These are phyloP conservation scores for Strigamia maritima DNA, from an alignment of 2,888 invertebrate species.

Conservation along the genomic window DNA sequence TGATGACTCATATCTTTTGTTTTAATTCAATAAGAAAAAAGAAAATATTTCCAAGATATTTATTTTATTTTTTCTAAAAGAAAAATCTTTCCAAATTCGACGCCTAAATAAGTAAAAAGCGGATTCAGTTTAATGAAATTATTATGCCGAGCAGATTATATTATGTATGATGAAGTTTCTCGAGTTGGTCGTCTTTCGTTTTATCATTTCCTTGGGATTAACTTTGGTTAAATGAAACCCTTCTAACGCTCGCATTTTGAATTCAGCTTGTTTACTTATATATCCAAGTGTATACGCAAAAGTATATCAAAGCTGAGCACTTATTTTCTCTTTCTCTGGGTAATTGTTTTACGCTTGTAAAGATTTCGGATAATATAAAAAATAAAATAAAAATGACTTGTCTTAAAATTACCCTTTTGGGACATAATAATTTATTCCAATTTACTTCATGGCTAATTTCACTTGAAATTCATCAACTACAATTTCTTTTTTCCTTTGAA, in stretches of 20 bases:
- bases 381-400: neutral
- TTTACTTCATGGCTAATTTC: constrained; percentile 1
- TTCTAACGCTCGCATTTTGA: neutral
- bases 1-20: neutral
- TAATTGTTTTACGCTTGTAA: neutral
- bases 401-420: neutral
- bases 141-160: neutral
- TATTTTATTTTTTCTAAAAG: neutral
- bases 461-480: neutral
- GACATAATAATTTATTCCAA: neutral
- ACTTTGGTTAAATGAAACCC: constrained; percentile 20
- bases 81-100: neutral
- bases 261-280: neutral
- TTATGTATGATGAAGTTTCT: neutral
- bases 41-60: neutral
- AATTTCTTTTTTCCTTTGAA: neutral
- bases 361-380: neutral
- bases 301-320: neutral
- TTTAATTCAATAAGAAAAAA: neutral
- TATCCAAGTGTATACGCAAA: too few relatives aligned
- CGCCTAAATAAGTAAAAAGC: neutral
- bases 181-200: neutral
- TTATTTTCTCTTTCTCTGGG: neutral
- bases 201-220: neutral
- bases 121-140: neutral